Base-by-base conservation (phyloP, 2,113 vertebrate genomes). In the Hippoglossus stenolepis region DNA sequence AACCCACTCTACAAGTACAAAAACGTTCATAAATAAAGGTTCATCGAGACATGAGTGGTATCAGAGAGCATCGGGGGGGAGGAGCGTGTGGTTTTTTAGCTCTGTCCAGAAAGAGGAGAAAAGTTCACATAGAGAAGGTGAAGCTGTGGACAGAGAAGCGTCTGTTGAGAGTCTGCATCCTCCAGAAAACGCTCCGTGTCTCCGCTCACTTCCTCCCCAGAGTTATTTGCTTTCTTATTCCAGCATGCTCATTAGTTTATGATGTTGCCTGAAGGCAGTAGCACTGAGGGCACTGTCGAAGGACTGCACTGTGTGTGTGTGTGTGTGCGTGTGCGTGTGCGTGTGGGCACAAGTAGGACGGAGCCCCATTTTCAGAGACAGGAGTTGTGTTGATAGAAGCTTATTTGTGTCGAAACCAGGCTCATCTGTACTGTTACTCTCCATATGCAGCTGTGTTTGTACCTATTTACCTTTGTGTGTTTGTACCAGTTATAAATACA, bases 11-110 rank as follows among this genome's bases (percentile, higher is more conserved):
- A 64, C 72, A 84, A 83, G 83, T 90, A 89, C 73, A 87, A 90
- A 57, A 88, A 90, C 31, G 81, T 92, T 87, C 83, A 95, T 95
- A 94, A 95, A 95, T 94, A 95, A 26, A 85, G 91, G 86, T 92
- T 90, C 60, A 85, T 85, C 87, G 81, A 89, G 85, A 87, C 84
- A 85, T 76, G 84, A 90, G 89, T 89, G 87, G 84, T 79, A 81
- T 85, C 49, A 84, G 82, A 75, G 63, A 75, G 86, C 60, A 40
- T 78, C 54, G 64, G 57, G 72, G 31, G 31, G 28, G 28, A 5
- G 28, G 69, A 83, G 59, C 47, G 57, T 69, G 77, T 80, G 3
- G 47, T 24, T 24, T 70, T 83, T 79, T 76, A 70, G 73, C 73
- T 76, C 85, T 24, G 57, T 81, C 85, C 76, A 57, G 68, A 60